Conservation (phyloP, 2,888 invertebrate species). For the Criorhina ranunculi region DNA sequence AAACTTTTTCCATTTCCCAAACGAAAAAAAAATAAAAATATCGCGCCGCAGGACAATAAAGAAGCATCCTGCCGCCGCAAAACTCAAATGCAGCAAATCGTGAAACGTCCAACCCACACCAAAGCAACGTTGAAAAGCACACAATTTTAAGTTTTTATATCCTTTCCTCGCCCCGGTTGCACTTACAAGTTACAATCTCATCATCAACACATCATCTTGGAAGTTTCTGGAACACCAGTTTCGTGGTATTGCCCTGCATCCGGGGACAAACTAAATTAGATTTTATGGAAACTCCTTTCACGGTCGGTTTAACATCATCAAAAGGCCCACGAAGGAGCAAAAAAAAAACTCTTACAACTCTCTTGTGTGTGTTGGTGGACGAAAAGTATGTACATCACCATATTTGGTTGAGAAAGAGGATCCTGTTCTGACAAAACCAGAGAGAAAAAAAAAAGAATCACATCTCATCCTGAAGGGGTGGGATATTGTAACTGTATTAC, state of each 20-base stretch:
- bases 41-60: conserved; percentile 20
- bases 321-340: conserved; percentile 61
- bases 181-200: conserved; percentile 41
- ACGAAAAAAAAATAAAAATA: background rate
- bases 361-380: background rate
- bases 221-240: conserved; percentile 2
- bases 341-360: background rate
- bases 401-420: conserved; percentile 44
- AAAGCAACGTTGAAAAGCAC: conserved; percentile 10
- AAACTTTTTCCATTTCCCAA: conserved; percentile 15
- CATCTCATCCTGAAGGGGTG: conserved; percentile 53
- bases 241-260: conserved; percentile 49
- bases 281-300: conserved; percentile 75
- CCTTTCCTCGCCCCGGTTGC: too few relatives aligned
- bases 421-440: conserved; percentile 36
- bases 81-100: conserved; percentile 32
- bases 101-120: conserved; percentile 5
- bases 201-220: conserved; percentile 41
- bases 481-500: conserved; percentile 70
- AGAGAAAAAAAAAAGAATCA: conserved; percentile 26
- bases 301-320: conserved; percentile 69
- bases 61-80: background rate
- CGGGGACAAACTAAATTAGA: conserved; percentile 73
- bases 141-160: conserved; percentile 44
- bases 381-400: conserved; percentile 23